Percentiles rank a stretch among this genome's conserved stretches.
Conservation (phyloP, 2,113 vertebrate genomes). For the Eublepharis macularius region DNA sequence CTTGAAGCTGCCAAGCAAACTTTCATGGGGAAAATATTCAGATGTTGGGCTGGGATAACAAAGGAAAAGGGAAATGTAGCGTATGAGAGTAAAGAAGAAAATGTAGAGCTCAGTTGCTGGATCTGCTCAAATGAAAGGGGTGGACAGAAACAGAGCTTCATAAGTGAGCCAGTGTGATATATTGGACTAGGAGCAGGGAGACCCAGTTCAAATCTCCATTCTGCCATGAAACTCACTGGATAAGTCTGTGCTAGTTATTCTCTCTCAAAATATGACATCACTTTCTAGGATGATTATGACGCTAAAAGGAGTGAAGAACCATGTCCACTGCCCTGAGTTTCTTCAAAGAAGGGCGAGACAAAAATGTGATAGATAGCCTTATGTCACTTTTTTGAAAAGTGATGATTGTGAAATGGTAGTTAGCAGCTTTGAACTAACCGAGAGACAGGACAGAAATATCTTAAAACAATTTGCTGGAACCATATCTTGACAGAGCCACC, state of each 20-base stretch:
- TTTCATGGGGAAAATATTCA: background rate
- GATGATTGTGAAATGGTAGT: background rate
- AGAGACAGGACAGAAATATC: slow-evolving; percentile 2
- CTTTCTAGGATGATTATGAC: no score
- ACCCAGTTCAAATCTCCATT: no score
- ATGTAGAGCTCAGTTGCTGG: background rate
- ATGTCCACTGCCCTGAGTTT: no score
- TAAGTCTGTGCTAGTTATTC: no score
- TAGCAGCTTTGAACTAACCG: slow-evolving; percentile 15
- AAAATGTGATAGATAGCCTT: no score
- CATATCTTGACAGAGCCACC: background rate
- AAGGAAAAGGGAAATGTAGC: background rate
- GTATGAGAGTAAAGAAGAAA: slow-evolving; percentile 20
- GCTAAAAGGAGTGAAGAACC: no score
- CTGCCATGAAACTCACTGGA: no score
- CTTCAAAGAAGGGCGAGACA: no score
- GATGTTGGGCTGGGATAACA: background rate
- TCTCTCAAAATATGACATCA: no score
- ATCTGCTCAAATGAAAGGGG: background rate
- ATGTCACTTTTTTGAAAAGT: background rate
- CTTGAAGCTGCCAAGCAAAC: background rate
- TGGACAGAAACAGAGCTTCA: background rate
- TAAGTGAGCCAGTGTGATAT: background rate
- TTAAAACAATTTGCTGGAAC: slow-evolving; percentile 16
- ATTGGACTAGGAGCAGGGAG: no score